phyloP scores from a whole-genome alignment of 1,140 invertebrate genomes.

The Pseudomyrmex dendroicus region DNA sequence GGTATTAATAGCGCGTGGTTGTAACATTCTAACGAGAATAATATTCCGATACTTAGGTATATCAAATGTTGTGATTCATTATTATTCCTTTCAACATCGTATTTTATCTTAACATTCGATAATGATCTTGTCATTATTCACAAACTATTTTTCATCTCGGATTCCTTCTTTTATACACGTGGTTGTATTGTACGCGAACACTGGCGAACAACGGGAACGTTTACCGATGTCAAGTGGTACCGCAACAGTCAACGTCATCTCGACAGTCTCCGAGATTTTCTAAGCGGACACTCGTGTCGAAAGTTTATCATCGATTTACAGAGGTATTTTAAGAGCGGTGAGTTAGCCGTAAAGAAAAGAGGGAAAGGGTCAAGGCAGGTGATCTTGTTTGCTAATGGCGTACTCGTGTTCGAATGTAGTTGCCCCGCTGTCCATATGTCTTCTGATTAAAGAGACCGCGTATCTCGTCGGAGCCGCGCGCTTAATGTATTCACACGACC shows the following conservation, averaged over 20 bases:
- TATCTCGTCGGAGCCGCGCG: slow-evolving; percentile 73
- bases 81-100: slow-evolving; percentile 24
- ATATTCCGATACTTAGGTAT: background rate
- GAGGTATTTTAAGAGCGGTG: slow-evolving; percentile 69
- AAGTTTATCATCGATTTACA: slow-evolving; percentile 79
- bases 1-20: slow-evolving; percentile 7
- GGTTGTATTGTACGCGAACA: background rate
- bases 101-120: slow-evolving; percentile 25
- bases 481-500: slow-evolving; percentile 77
- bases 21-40: slow-evolving; percentile 22
- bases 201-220: background rate
- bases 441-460: slow-evolving; percentile 83
- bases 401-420: slow-evolving; percentile 83
- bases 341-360: slow-evolving; percentile 33
- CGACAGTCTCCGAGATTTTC: slow-evolving; percentile 23
- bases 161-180: background rate
- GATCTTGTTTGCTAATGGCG: slow-evolving; percentile 84
- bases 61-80: background rate
- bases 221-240: background rate
- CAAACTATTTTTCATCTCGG: slow-evolving; percentile 8
- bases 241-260: background rate
- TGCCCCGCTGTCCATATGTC: slow-evolving; percentile 80
- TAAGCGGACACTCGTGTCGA: slow-evolving; percentile 60
- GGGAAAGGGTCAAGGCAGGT: slow-evolving; percentile 77
- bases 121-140: slow-evolving; percentile 17